Conservation (phyloP, 2,888 invertebrate species). For the Taenaris catops region DNA sequence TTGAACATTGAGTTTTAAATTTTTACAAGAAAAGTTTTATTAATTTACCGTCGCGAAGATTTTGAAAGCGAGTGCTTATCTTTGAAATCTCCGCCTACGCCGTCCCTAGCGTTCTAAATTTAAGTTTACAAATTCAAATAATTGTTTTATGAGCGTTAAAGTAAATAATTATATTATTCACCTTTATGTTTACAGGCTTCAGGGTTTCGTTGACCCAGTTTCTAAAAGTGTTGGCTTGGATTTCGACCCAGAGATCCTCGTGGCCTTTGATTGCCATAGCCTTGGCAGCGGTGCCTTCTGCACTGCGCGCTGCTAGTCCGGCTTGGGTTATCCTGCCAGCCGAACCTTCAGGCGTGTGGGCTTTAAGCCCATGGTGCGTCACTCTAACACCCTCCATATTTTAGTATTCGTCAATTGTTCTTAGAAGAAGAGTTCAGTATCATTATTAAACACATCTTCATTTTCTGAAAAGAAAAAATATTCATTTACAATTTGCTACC, state of each 20-base stretch:
- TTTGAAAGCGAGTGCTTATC: too few species aligned
- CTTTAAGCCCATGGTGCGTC: constrained; percentile 77
- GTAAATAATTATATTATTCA: constrained; percentile 27
- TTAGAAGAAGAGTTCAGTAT: neutral
- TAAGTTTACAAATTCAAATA: too few species aligned
- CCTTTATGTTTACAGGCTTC: constrained; percentile 84
- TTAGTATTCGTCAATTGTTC: constrained; percentile 29
- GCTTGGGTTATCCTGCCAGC: constrained; percentile 84
- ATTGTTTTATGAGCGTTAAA: neutral
- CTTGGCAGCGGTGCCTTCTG: constrained; percentile 95
- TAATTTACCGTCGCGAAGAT: too few species aligned
- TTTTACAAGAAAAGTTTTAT: too few species aligned
- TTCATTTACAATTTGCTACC: too few species aligned
- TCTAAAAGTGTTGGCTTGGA: constrained; percentile 96
- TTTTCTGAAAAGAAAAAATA: constrained; percentile 39
- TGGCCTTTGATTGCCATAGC: constrained; percentile 97
- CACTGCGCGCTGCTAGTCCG: constrained; percentile 93
- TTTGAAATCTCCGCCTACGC: too few species aligned
- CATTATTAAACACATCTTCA: constrained; percentile 47
- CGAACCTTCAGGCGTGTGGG: constrained; percentile 80
- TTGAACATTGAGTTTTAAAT: too few species aligned
- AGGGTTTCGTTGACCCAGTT: constrained; percentile 98
- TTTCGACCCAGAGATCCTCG: constrained; percentile 97
- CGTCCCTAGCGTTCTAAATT: too few species aligned
- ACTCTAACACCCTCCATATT: constrained; percentile 77